Conservation (phyloP, 2,888 invertebrate species). For the Nycteola revayana region DNA sequence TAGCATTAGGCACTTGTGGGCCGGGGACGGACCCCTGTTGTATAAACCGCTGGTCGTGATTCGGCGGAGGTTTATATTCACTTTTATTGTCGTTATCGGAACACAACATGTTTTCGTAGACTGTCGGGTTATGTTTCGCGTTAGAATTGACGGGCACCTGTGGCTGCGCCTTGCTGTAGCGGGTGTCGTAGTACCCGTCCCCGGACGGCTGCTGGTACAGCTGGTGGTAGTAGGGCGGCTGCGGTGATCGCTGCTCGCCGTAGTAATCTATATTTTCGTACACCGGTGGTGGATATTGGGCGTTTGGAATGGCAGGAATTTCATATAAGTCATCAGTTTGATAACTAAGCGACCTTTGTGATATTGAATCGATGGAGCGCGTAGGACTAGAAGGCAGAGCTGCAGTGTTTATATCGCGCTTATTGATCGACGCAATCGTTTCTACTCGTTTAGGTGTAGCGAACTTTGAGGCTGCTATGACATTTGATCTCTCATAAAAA, state of each 20-base stretch:
- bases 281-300: constrained; percentile 76
- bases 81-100: constrained; percentile 67
- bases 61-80: constrained; percentile 60
- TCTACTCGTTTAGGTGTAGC: constrained; percentile 89
- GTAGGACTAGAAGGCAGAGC: constrained; percentile 80
- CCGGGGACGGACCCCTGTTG: constrained; percentile 70
- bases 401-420: constrained; percentile 65
- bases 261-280: constrained; percentile 94
- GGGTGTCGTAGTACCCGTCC: constrained; percentile 77
- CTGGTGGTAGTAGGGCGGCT: constrained; percentile 84
- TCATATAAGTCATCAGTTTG: constrained; percentile 73
- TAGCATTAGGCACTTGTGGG: constrained; percentile 68
- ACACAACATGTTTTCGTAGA: constrained; percentile 78
- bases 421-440: constrained; percentile 77
- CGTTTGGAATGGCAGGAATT: constrained; percentile 66
- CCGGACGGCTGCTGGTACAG: constrained; percentile 69
- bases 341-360: constrained; percentile 81
- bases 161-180: constrained; percentile 89
- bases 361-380: constrained; percentile 82
- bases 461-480: constrained; percentile 89
- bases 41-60: constrained; percentile 61
- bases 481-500: constrained; percentile 86
- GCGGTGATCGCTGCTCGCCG: constrained; percentile 79
- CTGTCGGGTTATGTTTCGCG: constrained; percentile 61
- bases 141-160: constrained; percentile 86